Evolutionary conservation across 2,113 vertebrate species (phyloP).

Genomic region (Chloroceryle aenea): DNA sequence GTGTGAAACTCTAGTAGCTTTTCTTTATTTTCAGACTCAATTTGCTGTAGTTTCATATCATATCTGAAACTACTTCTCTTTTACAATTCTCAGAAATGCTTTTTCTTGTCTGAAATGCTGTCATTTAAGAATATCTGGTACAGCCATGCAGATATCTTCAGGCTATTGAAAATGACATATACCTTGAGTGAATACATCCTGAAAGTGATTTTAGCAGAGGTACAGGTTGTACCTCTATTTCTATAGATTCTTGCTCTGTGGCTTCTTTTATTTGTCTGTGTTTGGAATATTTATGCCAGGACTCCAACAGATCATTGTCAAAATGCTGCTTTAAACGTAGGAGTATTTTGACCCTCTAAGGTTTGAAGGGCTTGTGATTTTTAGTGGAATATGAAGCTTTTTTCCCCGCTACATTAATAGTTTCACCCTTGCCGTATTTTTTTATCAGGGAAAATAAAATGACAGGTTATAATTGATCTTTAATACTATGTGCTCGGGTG

Average conservation of each 20-base stretch:
- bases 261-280: not conserved
- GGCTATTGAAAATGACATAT: not conserved
- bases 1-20: not conserved
- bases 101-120: not conserved
- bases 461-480: not conserved
- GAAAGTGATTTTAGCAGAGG: not conserved
- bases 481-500: not conserved
- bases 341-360: not conserved
- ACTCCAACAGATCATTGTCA: not conserved
- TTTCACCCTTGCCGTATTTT: not conserved
- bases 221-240: not conserved
- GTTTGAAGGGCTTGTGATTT: not conserved
- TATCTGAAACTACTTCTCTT: not conserved
- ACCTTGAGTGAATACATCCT: not conserved
- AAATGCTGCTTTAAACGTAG: not conserved
- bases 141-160: not conserved
- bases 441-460: not conserved
- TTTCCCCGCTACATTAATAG: not conserved
- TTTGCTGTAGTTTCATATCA: not conserved
- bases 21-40: not conserved
- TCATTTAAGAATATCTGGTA: not conserved
- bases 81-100: not conserved
- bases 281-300: not conserved
- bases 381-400: not conserved
- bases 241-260: not conserved